Conservation (phyloP, 1,140 invertebrate genomes). For the Polypedilum pembai region DNA sequence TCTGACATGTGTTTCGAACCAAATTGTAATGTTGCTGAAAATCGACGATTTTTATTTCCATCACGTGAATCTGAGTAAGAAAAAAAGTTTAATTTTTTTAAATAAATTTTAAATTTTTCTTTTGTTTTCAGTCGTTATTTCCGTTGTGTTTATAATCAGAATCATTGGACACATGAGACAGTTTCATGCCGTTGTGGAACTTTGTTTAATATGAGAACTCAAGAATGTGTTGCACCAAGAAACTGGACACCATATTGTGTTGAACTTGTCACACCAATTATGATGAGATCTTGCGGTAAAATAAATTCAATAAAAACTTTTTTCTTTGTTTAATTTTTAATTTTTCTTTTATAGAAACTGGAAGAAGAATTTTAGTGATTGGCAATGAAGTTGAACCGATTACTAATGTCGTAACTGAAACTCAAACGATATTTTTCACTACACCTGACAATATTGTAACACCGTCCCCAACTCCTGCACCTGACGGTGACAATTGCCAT, state of each 20-base stretch:
- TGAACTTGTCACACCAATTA: background rate
- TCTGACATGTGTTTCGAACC: background rate
- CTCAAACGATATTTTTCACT: no score
- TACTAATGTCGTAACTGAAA: no score
- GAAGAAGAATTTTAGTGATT: no score
- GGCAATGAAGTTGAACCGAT: no score
- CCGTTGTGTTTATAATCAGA: background rate
- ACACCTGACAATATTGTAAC: no score
- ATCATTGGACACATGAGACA: background rate
- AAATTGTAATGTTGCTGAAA: background rate
- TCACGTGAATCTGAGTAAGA: background rate
- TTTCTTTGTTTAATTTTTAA: no score
- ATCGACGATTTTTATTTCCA: background rate
- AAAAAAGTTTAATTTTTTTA: background rate
- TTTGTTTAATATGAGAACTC: background rate
- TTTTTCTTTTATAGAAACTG: no score
- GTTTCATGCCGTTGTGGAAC: background rate
- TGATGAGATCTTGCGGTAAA: background rate
- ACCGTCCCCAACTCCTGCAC: no score
- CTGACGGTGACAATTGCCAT: no score
- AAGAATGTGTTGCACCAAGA: background rate
- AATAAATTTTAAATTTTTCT: background rate
- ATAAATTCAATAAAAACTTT: no score
- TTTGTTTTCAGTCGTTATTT: background rate
- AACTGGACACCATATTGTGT: background rate